Evolutionary conservation across 2,888 invertebrate species (phyloP).

Genomic region (Carterocephalus palaemon): DNA sequence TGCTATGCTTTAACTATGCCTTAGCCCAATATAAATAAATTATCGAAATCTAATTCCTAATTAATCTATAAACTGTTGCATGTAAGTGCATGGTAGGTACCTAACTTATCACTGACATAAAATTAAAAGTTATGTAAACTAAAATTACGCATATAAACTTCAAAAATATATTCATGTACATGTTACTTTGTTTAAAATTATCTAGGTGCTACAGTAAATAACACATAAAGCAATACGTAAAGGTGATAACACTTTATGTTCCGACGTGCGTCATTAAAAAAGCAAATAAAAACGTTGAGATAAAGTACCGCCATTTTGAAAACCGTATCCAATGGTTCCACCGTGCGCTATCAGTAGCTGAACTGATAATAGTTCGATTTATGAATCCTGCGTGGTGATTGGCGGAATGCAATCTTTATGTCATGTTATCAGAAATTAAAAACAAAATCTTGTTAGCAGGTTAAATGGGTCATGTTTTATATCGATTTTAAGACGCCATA

Average conservation of each 20-base stretch:
- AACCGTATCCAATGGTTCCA: conserved; percentile 65
- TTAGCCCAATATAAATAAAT: no score
- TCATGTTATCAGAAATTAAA: conserved; percentile 56
- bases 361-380: conserved; percentile 71
- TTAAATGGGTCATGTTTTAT: conserved; percentile 49
- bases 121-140: no score
- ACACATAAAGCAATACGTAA: conserved; percentile 1
- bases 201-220: conserved; percentile 3
- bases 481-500: conserved; percentile 11
- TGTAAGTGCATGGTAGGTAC: no score
- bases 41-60: no score
- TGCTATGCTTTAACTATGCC: no score
- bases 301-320: conserved; percentile 66
- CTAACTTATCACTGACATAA: no score
- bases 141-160: no score
- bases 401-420: conserved; percentile 43
- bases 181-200: conserved; percentile 14
- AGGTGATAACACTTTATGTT: conserved; percentile 44
- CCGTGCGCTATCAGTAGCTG: conserved; percentile 56
- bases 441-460: conserved; percentile 53
- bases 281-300: conserved; percentile 51
- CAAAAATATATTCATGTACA: no score
- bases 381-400: conserved; percentile 59
- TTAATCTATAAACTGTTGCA: no score
- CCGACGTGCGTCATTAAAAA: conserved; percentile 49